Base-by-base conservation (phyloP, 1,140 invertebrate species). In the Drosophila triauraria region DNA sequence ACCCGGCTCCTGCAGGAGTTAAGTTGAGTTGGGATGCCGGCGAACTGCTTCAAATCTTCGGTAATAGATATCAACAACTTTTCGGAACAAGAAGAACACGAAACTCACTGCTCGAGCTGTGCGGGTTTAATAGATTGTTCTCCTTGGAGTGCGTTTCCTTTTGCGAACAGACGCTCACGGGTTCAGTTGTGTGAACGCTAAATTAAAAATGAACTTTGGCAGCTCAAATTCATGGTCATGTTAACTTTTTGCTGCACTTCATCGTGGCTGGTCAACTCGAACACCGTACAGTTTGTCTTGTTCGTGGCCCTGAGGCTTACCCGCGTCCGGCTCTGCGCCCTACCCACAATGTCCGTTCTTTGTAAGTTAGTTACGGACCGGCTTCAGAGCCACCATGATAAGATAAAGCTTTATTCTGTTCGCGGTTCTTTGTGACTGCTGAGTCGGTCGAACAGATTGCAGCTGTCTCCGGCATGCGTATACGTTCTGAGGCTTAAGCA, bases 41-140 rank as follows among this genome's bases (percentile, higher is more conserved):
- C 76, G 83, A 60, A 86, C 83, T 83, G 78, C 83, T 86, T 83
- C 83, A 87, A 86, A 86, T 86, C 83, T 86, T 75, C 68, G 78
- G 83, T 86, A 86, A 86, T 86, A 86, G 83, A 86, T 86, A 86
- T 86, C 83, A 86, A 87, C 83, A 86, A 86, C 82, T 87, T 87
- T 82, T 78, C 77, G 79, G 61, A 68, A 75, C 65, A 71, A 76
- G 63, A 40, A 51, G 68, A 79, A 75, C 70, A 56, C 42, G 72
- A 75, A 42, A 63, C 58, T 9, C 27, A 20, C 42, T 35, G 47
- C 62, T 27, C 30, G 72, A 54, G 46, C 46, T 60, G 64, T 65
- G 70, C 83, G 79, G 69, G 83, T 48, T 71, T 82, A 76, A 86
- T 82, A 76, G 79, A 82, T 82, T 87, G 76, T 76, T 82, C 69